Evolutionary conservation across 2,113 vertebrate genomes (phyloP).

Genomic region (Oceanodroma tethys): DNA sequence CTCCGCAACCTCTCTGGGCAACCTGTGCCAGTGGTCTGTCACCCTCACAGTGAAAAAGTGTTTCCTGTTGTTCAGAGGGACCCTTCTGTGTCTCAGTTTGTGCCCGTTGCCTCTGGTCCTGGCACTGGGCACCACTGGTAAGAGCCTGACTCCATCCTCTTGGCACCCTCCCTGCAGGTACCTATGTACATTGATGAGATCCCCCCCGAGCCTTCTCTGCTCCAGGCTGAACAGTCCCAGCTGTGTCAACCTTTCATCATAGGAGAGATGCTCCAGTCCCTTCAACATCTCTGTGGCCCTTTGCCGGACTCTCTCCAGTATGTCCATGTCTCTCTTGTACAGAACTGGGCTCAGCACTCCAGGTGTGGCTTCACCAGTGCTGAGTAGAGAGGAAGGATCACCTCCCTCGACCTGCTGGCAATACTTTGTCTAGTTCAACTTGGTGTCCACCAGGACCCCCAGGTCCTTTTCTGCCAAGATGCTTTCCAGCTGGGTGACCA

Average conservation of each 20-base stretch:
- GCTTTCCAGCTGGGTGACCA: not conserved
- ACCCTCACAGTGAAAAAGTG: not conserved
- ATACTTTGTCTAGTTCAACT: not conserved
- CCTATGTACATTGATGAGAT: not conserved
- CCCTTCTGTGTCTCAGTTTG: not conserved
- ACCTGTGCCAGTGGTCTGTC: not conserved
- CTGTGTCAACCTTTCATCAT: not conserved
- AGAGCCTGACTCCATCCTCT: accelerated
- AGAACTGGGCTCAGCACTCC: not conserved
- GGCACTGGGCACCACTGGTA: not conserved
- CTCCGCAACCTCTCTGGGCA: not conserved
- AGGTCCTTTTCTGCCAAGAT: not conserved
- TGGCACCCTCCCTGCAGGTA: not conserved
- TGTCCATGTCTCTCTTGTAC: too few relatives aligned
- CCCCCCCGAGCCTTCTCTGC: not conserved
- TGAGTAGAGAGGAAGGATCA: not conserved
- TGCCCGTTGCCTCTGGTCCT: not conserved
- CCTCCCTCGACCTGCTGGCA: not conserved
- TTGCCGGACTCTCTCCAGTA: not conserved
- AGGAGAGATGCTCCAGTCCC: not conserved
- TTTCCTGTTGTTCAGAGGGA: not conserved
- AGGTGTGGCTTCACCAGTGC: not conserved
- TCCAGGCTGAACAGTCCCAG: not conserved
- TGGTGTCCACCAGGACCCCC: not conserved
- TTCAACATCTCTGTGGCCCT: not conserved